Base-by-base conservation (phyloP, 2,797 vertebrate species). In the Rhinogobio ventralis region DNA sequence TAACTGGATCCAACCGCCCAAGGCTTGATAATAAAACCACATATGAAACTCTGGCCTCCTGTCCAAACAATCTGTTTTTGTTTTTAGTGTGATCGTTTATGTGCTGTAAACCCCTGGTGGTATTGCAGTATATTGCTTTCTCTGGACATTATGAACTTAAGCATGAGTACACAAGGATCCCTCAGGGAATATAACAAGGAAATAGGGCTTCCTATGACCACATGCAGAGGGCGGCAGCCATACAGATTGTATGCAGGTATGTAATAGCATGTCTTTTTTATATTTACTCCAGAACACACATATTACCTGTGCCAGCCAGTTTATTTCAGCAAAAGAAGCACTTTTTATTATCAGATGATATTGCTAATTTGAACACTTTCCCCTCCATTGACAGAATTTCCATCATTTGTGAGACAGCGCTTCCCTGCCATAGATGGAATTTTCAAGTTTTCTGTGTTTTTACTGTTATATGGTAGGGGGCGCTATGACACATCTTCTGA, bases 131-230 rank as follows among this genome's bases (percentile, higher is more conserved):
- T 33, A 28, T 11, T 68, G 46, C 49, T 55, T 55, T 67, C 30
- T 55, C 66, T 80, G 66, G 79, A 69, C 66, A 55, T 68, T 78
- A 55, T 81, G 23, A 69, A 69, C 79, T 81, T 39, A 45, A 46
- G 51, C 67, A 72, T 72, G 51, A 81, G 51, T 71, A 39, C n/a
- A 69, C 79, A 69, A 81, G 33, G 33, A 53, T n/a, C 66, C 66
- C 23, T 55, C 23, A 55, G 79, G 66, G 79, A 69, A 81, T 55
- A 68, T 80, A 80, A 69, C 64, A 25, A n/a, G 15, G 66, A 33
- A 80, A 80, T 13, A 69, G 23, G 23, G 14, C 64, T 51, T 79
- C 30, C 46, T 28, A 39, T 53, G 25, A 39, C 8, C 30, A 39
- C 78, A 53, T 5, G 20, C 11, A 68, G 30, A 79, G 60, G 62